These are phyloP conservation scores for Caenorhabditis sp. DNA, from an alignment of 2,888 invertebrate species.

Conservation along the genomic window DNA sequence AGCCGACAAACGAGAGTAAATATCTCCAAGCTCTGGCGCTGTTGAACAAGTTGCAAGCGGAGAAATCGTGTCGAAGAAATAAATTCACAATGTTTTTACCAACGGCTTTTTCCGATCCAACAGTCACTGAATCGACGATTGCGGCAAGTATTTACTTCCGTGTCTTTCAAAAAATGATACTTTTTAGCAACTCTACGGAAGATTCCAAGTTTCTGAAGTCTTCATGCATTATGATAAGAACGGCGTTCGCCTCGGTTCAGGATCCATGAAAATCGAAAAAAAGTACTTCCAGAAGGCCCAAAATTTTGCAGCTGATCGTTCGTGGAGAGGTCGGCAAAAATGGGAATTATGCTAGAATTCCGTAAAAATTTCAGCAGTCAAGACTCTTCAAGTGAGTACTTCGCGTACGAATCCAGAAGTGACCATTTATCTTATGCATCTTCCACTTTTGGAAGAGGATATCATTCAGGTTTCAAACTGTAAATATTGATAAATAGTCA, in stretches of 20 bases:
- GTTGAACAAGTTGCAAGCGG: not conserved
- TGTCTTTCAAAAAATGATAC: not conserved
- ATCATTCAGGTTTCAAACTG: no score
- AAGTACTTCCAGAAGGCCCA: not conserved
- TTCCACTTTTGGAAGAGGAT: no score
- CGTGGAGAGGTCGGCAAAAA: constrained; percentile 8
- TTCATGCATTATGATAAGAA: constrained; percentile 1
- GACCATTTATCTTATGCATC: no score
- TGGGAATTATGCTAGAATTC: no score
- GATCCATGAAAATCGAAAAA: not conserved
- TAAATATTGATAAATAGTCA: no score
- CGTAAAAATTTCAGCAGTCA: no score
- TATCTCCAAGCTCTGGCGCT: not conserved
- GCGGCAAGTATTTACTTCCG: not conserved
- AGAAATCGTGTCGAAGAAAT: not conserved
- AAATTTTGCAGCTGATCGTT: not conserved
- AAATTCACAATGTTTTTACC: constrained; percentile 4
- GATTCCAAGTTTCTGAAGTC: not conserved
- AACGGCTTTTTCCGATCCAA: not conserved
- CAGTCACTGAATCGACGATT: not conserved
- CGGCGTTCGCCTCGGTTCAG: constrained; percentile 5
- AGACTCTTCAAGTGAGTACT: no score
- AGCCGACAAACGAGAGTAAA: no score
- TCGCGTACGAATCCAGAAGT: no score
- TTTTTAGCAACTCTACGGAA: constrained; percentile 6